phyloP scores from a whole-genome alignment of 2,888 invertebrate genomes.

The Scelioninae gen. 1 region DNA sequence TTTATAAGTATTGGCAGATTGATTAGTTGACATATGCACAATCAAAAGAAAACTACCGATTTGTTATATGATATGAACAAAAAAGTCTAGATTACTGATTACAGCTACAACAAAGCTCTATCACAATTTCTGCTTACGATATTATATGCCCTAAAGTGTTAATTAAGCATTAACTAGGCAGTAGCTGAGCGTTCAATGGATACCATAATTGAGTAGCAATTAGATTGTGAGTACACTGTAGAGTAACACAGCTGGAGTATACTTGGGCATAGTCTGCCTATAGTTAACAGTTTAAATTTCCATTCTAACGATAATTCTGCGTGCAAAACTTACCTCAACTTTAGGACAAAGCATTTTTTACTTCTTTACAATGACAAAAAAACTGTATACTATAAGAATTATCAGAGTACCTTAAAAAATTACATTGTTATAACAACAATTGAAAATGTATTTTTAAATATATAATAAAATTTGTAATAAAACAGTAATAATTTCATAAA shows the following conservation, averaged over 20 bases:
- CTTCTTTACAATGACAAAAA: too few relatives aligned
- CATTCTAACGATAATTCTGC: constrained; percentile 44
- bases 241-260: constrained; percentile 44
- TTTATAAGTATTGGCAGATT: background rate
- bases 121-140: constrained; percentile 60
- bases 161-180: constrained; percentile 63
- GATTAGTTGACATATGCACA: constrained; percentile 22
- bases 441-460: too few relatives aligned
- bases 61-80: constrained; percentile 20
- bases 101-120: constrained; percentile 44
- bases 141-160: constrained; percentile 65
- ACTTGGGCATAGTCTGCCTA: constrained; percentile 56
- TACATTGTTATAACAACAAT: too few relatives aligned
- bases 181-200: constrained; percentile 61
- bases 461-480: too few relatives aligned
- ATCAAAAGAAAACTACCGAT: constrained; percentile 29
- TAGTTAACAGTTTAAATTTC: constrained; percentile 55
- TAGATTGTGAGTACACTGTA: constrained; percentile 57
- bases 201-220: constrained; percentile 63
- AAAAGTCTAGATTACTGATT: constrained; percentile 44
- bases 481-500: too few relatives aligned
- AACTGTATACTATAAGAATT: too few relatives aligned
- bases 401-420: too few relatives aligned
- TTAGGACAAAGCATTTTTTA: too few relatives aligned
- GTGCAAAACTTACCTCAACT: constrained; percentile 34